Percentiles rank a stretch among this genome's conserved stretches.
phyloP scores from a whole-genome alignment of 2,888 invertebrate species.

The Agrochola macilenta region DNA sequence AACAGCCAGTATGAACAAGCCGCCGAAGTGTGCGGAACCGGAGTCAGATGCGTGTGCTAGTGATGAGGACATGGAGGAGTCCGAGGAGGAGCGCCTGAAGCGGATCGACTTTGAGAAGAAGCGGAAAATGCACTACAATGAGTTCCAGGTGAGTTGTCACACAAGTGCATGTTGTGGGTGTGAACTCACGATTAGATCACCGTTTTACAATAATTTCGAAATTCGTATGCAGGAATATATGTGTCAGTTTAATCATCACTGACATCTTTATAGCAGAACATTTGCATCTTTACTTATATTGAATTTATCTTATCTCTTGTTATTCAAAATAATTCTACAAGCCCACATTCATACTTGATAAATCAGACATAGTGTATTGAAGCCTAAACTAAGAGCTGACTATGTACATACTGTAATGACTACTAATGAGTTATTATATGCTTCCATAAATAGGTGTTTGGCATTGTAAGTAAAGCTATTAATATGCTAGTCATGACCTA shows the following conservation, averaged over 20 bases:
- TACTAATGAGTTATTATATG: constrained; percentile 39
- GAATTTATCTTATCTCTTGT: constrained; percentile 7
- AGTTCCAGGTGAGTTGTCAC: constrained; percentile 91
- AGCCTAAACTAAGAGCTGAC: neutral
- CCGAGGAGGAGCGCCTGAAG: constrained; percentile 92
- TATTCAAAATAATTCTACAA: constrained; percentile 21
- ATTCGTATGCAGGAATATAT: constrained; percentile 27
- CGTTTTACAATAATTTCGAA: constrained; percentile 29
- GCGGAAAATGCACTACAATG: constrained; percentile 99
- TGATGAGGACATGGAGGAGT: constrained; percentile 91
- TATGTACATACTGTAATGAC: neutral
- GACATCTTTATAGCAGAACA: constrained; percentile 20
- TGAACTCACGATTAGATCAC: constrained; percentile 61
- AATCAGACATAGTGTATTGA: constrained; percentile 1
- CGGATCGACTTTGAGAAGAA: constrained; percentile 97
- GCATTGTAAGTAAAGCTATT: constrained; percentile 48
- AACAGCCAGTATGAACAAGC: constrained; percentile 89
- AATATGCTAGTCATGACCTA: constrained; percentile 47
- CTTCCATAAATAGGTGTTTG: constrained; percentile 29
- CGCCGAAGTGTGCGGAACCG: constrained; percentile 85
- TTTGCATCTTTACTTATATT: neutral
- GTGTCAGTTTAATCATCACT: constrained; percentile 4
- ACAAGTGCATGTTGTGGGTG: constrained; percentile 46
- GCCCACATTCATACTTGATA: neutral
- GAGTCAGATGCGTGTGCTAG: constrained; percentile 88